Conservation (phyloP, 23 tunicate genomes). For the Styela clava region DNA sequence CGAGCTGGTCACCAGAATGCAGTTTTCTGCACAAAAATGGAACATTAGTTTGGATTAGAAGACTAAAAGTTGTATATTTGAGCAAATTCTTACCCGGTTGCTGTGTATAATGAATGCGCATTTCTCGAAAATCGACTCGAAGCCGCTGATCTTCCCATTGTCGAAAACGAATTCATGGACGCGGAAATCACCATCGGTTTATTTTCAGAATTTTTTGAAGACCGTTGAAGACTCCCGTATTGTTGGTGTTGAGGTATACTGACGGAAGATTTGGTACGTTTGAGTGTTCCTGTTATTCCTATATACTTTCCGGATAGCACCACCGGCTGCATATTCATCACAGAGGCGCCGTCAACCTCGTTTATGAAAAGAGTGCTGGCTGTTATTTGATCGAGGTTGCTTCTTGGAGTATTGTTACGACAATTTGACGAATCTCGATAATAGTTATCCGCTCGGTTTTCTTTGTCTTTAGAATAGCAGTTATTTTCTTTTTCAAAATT, state of each 20-base stretch:
- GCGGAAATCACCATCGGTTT: conserved; percentile 26
- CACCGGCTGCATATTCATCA: conserved; percentile 33
- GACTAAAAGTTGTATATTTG: no score
- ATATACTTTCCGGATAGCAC: conserved; percentile 58
- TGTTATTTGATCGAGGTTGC: conserved; percentile 38
- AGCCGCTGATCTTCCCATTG: background rate
- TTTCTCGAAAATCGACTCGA: background rate
- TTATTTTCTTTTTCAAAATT: background rate
- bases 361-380: conserved; percentile 44
- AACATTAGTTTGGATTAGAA: no score
- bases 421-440: background rate
- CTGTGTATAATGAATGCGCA: background rate
- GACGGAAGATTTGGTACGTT: conserved; percentile 13
- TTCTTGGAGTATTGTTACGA: background rate
- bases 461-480: background rate
- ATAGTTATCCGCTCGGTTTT: background rate
- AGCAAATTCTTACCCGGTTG: background rate
- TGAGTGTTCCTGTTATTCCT: conserved; percentile 41
- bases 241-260: background rate
- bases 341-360: conserved; percentile 21
- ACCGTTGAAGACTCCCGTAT: conserved; percentile 6
- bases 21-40: background rate
- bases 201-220: background rate
- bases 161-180: conserved; percentile 23
- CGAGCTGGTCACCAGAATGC: background rate